Conservation (phyloP, 2,113 vertebrate genomes). For the Plectropomus leopardus region DNA sequence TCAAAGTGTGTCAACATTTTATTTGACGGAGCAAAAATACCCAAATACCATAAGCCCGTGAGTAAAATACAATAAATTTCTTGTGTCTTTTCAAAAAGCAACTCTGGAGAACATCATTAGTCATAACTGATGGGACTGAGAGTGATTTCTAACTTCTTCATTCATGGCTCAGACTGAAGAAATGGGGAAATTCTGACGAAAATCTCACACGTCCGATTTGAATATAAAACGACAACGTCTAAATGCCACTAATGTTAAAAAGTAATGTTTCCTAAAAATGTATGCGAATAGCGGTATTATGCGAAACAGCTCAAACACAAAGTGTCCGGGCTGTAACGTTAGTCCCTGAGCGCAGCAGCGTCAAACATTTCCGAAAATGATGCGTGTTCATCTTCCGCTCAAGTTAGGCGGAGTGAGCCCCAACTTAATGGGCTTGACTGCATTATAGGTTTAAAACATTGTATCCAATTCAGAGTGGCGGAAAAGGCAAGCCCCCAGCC, state of each 20-base stretch:
- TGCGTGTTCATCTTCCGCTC: slow-evolving; percentile 77
- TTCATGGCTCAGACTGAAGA: not conserved
- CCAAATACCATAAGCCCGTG: no score
- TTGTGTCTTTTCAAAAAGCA: no score
- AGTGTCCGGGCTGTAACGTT: slow-evolving; percentile 2
- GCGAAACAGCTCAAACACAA: not conserved
- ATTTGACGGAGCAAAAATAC: not conserved
- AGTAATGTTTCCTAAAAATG: not conserved
- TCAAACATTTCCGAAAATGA: slow-evolving; percentile 67
- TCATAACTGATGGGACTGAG: not conserved
- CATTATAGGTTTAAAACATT: slow-evolving; percentile 22
- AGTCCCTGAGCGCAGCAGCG: slow-evolving; percentile 57
- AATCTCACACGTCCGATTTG: not conserved
- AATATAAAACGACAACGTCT: not conserved
- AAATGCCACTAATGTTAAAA: not conserved
- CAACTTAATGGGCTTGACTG: slow-evolving; percentile 65
- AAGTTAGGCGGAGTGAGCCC: slow-evolving; percentile 72
- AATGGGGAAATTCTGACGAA: not conserved
- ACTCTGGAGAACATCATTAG: not conserved
- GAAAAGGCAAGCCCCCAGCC: slow-evolving; percentile 54
- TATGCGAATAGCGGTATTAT: slow-evolving; percentile 15
- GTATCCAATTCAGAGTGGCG: slow-evolving; percentile 52
- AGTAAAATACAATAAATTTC: not conserved
- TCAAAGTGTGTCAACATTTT: not conserved
- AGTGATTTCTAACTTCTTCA: slow-evolving; percentile 54